phyloP scores from a whole-genome alignment of 2,797 vertebrate genomes.

The Geotrypetes seraphini region DNA sequence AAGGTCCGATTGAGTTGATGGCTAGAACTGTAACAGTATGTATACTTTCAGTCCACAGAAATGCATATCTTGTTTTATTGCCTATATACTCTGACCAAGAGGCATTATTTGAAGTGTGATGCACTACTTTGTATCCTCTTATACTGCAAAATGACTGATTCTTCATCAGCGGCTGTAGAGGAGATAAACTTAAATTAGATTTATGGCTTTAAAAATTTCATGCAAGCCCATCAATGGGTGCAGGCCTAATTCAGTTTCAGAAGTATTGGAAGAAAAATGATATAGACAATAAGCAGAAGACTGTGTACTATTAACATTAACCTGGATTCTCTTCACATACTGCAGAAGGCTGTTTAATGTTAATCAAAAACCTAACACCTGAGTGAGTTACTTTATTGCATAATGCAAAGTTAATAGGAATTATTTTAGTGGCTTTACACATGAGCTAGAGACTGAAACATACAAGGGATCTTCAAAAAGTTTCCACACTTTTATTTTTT shows the following conservation, averaged over 20 bases:
- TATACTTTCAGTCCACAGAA: conserved; percentile 58
- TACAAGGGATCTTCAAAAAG: no score
- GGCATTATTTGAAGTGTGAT: conserved; percentile 29
- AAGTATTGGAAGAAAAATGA: no score
- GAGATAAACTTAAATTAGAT: conserved; percentile 2
- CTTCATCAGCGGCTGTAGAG: conserved; percentile 43
- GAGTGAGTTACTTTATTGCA: no score
- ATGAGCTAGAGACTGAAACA: no score
- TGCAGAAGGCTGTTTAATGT: no score
- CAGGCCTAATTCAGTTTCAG: no score
- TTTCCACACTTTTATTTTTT: no score
- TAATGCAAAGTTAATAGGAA: no score
- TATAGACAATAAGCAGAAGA: background rate
- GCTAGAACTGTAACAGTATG: conserved; percentile 69
- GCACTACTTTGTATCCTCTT: conserved; percentile 59
- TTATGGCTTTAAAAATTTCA: background rate
- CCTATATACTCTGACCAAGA: conserved; percentile 43
- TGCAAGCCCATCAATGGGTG: background rate
- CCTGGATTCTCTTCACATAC: background rate
- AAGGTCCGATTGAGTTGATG: conserved; percentile 73
- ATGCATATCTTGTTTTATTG: conserved; percentile 54
- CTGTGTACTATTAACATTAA: background rate
- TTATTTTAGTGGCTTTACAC: no score
- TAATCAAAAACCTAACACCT: no score
- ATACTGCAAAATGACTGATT: conserved; percentile 60